These are phyloP conservation scores for Pocillopora meandrina DNA, from an alignment of 92 coral and sea anemone species.

Conservation along the genomic window DNA sequence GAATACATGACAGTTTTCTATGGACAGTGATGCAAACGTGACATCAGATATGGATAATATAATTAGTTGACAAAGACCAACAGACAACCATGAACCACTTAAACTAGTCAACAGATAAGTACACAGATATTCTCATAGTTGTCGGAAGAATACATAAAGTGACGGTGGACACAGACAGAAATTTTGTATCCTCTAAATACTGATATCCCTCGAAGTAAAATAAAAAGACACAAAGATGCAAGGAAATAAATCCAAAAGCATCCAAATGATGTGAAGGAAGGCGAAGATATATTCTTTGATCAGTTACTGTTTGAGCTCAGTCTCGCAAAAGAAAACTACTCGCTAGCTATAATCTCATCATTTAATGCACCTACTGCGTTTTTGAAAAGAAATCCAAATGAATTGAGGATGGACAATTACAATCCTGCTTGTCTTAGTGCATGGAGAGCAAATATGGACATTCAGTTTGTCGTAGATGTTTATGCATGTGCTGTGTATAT, in stretches of 20 bases:
- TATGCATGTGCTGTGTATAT: too few relatives aligned
- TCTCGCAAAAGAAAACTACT: too few relatives aligned
- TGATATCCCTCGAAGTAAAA: conserved; percentile 10
- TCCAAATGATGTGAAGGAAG: too few relatives aligned
- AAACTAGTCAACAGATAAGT: conserved; percentile 55
- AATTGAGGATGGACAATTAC: too few relatives aligned
- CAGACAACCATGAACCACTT: background rate
- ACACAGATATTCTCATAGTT: conserved; percentile 73
- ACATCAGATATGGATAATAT: background rate
- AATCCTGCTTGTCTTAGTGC: too few relatives aligned
- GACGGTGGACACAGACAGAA: conserved; percentile 49
- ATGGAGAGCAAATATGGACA: too few relatives aligned
- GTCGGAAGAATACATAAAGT: conserved; percentile 44
- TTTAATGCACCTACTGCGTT: too few relatives aligned
- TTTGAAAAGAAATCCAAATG: too few relatives aligned
- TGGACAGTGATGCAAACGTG: background rate
- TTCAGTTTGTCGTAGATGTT: too few relatives aligned
- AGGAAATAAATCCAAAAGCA: conserved; percentile 44
- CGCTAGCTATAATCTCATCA: too few relatives aligned
- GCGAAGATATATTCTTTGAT: too few relatives aligned
- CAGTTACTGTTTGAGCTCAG: too few relatives aligned
- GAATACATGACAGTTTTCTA: background rate
- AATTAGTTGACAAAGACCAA: background rate
- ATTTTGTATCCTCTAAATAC: conserved; percentile 59
- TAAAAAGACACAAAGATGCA: conserved; percentile 29